A percentile compares a stretch with the other conserved stretches of the same genome.
Conservation (phyloP, 2,888 invertebrate species). For the Calameuta pallipes region DNA sequence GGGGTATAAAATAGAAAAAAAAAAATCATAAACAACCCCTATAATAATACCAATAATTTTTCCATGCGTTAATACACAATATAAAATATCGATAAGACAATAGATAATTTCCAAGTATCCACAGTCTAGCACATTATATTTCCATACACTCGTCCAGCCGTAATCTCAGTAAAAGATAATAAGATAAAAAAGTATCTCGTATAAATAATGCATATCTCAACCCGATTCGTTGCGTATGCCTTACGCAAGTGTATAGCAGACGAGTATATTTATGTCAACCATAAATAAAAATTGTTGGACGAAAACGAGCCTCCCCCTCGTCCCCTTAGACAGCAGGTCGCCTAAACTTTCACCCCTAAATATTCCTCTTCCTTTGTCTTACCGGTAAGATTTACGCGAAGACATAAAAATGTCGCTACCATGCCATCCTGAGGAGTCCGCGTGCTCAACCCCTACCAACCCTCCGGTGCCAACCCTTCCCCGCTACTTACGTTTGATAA, state of each 20-base stretch:
- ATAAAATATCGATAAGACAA: not conserved
- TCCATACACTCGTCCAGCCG: not conserved
- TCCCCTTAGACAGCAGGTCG: slow-evolving; percentile 18
- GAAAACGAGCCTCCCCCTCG: not conserved
- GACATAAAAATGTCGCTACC: slow-evolving; percentile 23
- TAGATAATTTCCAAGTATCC: not conserved
- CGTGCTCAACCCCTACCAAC: not conserved
- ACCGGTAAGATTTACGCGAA: slow-evolving; percentile 19
- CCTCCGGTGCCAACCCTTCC: not conserved
- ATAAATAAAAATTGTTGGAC: slow-evolving; percentile 22
- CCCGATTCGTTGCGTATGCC: not conserved
- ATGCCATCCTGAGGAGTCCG: not conserved
- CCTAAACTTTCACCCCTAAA: slow-evolving; percentile 26
- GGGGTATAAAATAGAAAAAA: not conserved
- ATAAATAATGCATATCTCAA: slow-evolving; percentile 10
- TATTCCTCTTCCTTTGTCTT: slow-evolving; percentile 24
- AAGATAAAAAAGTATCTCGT: not conserved
- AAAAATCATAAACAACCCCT: not conserved
- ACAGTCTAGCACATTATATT: not conserved
- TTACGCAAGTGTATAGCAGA: not conserved
- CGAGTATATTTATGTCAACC: slow-evolving; percentile 15
- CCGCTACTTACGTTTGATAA: not conserved
- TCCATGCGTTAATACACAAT: not conserved
- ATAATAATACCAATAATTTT: not conserved
- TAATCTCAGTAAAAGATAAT: not conserved